Base-by-base conservation (phyloP, 2,888 invertebrate genomes). In the Trissolcus brochymenae region DNA sequence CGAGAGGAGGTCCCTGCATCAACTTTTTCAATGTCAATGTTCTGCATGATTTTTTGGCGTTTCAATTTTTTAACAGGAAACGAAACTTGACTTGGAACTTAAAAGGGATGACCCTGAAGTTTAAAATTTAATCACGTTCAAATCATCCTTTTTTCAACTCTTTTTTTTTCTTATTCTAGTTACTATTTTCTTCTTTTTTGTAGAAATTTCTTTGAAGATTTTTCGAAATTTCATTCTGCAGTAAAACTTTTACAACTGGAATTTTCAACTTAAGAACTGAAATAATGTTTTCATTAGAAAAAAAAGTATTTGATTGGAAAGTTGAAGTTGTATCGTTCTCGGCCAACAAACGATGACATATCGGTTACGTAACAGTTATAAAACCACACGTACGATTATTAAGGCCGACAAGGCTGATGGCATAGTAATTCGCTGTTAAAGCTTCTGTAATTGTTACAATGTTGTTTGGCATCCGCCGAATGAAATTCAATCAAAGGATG, bases 21-120 rank as follows among this genome's bases (percentile, higher is more conserved):
- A n/a, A 53, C 49, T 64, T 68, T 76, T 76, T 75, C 76, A 76
- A 76, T 76, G 76, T 76, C 76, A 70, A 76, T 70, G 75, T 68
- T 75, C 55, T 67, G 35, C 59, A 35, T 46, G 29, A 21, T 53
- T 40, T 50, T 60, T 60, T 43, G 9, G 55, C 13, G n/a, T 3
- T 43, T 19, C n/a, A 55, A 46, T 49, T 46, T 35, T 35, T 35
- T 11, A 35, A 11, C 35, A 35, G 35, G 35, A 35, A 35, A 35
- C 35, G 9, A 35, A 35, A 35, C 35, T 35, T 7, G 35, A 35
- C 35, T 4, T 35, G 1, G 25, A 25, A 4, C 11, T 0, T 9
- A 29, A 29, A 29, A 35, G 7, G 25, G 25, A 2, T 35, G 35
- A 35, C 35, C 35, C 11, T 11, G 9, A 35, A 35, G 35, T 35